phyloP scores from a whole-genome alignment of 1,140 invertebrate species.

The Heliconius hewitsoni region DNA sequence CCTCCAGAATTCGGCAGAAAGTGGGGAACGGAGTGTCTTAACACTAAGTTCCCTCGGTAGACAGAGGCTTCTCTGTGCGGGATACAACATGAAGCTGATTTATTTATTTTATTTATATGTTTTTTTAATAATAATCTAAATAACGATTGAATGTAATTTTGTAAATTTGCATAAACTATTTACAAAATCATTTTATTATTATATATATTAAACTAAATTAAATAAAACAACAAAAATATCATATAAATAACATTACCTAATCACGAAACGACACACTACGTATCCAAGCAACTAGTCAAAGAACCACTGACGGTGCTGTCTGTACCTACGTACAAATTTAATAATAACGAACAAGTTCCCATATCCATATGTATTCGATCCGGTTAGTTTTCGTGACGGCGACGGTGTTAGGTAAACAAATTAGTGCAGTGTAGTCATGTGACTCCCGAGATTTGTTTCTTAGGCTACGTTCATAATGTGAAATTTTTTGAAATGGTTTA shows the following conservation, averaged over 20 bases:
- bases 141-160: too few relatives aligned
- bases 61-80: too few relatives aligned
- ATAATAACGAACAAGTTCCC: neutral
- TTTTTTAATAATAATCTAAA: too few relatives aligned
- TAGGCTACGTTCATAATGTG: constrained; percentile 42
- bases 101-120: too few relatives aligned
- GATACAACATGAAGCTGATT: too few relatives aligned
- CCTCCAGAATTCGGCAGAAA: too few relatives aligned
- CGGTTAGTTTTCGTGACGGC: constrained; percentile 39
- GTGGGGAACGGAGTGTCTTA: too few relatives aligned
- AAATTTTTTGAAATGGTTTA: neutral
- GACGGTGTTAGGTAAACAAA: constrained; percentile 63
- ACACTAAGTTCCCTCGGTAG: too few relatives aligned
- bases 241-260: neutral
- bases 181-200: too few relatives aligned
- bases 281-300: neutral
- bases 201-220: neutral
- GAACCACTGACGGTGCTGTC: neutral
- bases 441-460: constrained; percentile 51
- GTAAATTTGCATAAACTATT: too few relatives aligned
- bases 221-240: neutral
- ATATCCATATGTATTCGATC: constrained; percentile 41
- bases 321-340: neutral
- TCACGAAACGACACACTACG: neutral
- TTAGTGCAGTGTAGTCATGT: constrained; percentile 66